phyloP scores from a whole-genome alignment of 2,113 vertebrate genomes.

The Camelus dromedarius region DNA sequence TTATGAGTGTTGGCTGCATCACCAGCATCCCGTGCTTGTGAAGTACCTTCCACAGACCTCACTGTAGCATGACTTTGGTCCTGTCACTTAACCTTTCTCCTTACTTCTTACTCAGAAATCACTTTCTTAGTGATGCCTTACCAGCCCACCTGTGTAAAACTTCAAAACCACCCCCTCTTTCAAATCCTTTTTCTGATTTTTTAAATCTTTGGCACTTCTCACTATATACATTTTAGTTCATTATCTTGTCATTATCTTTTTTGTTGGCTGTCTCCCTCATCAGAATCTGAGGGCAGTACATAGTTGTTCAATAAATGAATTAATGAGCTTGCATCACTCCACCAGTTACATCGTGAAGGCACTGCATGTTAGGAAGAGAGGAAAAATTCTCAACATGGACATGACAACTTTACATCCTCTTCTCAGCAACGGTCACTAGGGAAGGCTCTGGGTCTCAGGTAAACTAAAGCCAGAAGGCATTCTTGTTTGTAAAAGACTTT shows the following conservation, averaged over 20 bases:
- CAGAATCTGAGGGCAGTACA: background rate
- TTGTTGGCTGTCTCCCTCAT: background rate
- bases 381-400: background rate
- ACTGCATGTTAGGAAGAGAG: background rate
- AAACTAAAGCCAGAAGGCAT: conserved; percentile 22
- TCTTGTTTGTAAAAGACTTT: background rate
- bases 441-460: background rate
- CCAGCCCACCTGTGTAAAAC: background rate
- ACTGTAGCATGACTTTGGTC: background rate
- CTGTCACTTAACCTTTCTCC: background rate
- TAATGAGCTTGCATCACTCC: too few species aligned
- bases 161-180: background rate
- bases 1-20: background rate
- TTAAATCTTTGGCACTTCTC: background rate
- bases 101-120: background rate
- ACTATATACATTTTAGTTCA: background rate
- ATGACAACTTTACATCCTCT: background rate
- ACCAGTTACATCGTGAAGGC: background rate
- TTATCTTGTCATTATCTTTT: background rate
- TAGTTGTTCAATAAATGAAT: background rate
- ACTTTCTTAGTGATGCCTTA: background rate
- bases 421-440: background rate
- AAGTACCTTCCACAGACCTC: background rate
- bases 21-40: background rate
- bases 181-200: background rate